phyloP scores from a whole-genome alignment of 1,140 invertebrate species.

The Drosophila takahashii region DNA sequence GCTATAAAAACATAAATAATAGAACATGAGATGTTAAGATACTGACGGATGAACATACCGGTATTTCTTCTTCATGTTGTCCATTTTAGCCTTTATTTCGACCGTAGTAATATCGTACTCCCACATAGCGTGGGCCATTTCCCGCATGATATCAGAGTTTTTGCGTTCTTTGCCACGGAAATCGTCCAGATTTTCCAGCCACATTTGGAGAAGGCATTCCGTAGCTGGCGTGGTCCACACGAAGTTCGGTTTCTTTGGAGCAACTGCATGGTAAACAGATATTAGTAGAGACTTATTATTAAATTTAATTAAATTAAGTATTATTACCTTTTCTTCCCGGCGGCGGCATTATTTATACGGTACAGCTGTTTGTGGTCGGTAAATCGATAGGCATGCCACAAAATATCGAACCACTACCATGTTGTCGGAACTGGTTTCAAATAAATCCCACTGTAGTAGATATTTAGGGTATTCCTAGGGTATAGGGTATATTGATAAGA shows the following conservation, averaged over 20 bases:
- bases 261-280: neutral
- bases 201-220: neutral
- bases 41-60: neutral
- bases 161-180: neutral
- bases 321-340: no score
- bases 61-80: constrained; percentile 18
- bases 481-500: no score
- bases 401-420: no score
- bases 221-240: neutral
- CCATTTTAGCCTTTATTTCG: neutral
- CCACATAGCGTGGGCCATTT: neutral
- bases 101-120: neutral
- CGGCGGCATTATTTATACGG: no score
- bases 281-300: no score
- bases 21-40: neutral
- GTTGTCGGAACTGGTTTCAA: no score
- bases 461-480: no score
- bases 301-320: no score
- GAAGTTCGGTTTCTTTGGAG: neutral
- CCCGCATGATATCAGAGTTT: neutral
- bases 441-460: no score
- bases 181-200: neutral
- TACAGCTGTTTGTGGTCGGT: no score
- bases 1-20: neutral
- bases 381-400: no score